Evolutionary conservation across 2,113 vertebrate genomes (phyloP), one percentile per base, ranked within the genome.

Genomic region (Cephalopterus ornatus): DNA sequence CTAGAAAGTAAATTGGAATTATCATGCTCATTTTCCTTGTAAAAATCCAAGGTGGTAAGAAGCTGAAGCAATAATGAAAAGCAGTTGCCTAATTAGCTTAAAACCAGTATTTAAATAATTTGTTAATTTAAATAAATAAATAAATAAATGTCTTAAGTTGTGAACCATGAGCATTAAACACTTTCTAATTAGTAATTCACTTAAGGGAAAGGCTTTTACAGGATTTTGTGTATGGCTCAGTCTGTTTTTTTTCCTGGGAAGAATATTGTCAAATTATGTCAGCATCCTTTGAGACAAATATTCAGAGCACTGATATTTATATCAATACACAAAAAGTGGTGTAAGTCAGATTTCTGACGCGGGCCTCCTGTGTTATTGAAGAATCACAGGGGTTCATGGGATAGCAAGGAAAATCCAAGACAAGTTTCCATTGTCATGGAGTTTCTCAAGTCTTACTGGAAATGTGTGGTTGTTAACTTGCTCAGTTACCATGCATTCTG

Each of bases 1-100:
- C 13, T 50, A 50, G 49, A 50, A 50, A 50, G 49, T 50, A 50
- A 50, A 14, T 50, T 50, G 49, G 26, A 50, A 50, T 27, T 50
- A 27, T 50, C 49, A 27, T 27, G 26, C 49, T 50, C 26, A 78
- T 97, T 97, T 97, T 55, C 52, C 75, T 93, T 93, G 70, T 81
- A 93, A 97, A 96, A 95, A 88, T 66, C 65, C 33, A 83, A 95
- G 66, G 71, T 94, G 86, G 59, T 71, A 89, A 91, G 77, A 95
- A 78, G 84, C 41, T 87, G 18, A 88, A 61, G 62, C 39, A 32
- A 24, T 95, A 94, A 95, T 82, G 93, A 92, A 72, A 92, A 52
- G 44, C 73, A 81, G 63, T 94, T 95, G 72, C 62, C 72, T 93
- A 92, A 97, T 95, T 80, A 93, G 23, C 30, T 91, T 35, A 93